phyloP scores from a whole-genome alignment of 2,113 vertebrate genomes.

The Embiotoca jacksoni region DNA sequence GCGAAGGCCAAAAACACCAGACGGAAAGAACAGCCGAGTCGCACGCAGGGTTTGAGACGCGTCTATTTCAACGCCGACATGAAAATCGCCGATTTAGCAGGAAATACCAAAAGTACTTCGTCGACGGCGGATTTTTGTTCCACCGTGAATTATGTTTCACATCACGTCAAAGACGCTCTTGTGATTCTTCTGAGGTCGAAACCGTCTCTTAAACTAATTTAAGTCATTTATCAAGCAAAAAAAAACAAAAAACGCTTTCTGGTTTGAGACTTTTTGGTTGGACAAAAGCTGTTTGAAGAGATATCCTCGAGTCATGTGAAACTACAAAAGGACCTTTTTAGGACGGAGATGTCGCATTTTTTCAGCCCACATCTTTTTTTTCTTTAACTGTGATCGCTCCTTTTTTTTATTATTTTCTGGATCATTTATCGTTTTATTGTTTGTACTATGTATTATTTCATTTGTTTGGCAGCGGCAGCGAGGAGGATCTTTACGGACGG shows the following conservation, averaged over 20 bases:
- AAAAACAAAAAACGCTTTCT: too few relatives aligned
- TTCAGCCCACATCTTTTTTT: slow-evolving; percentile 15
- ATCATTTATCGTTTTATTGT: too few relatives aligned
- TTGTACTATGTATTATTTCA: background rate
- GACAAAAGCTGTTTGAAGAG: slow-evolving; percentile 5
- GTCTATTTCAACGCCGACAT: background rate
- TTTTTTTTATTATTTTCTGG: slow-evolving; percentile 17
- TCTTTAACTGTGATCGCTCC: background rate
- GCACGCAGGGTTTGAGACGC: too few relatives aligned
- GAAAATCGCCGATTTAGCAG: too few relatives aligned
- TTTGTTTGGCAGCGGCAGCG: slow-evolving; percentile 50
- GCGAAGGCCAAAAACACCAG: too few relatives aligned
- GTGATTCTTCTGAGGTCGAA: background rate
- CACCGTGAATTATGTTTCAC: too few relatives aligned
- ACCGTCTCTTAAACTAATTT: background rate
- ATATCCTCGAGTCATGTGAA: background rate
- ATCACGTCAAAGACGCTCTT: too few relatives aligned
- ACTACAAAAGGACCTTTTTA: background rate
- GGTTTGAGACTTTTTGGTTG: background rate
- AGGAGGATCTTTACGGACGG: background rate
- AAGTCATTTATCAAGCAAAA: background rate
- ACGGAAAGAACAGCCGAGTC: too few relatives aligned
- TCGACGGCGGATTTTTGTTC: too few relatives aligned
- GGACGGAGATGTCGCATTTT: background rate
- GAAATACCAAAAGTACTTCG: too few relatives aligned